Percentiles rank a stretch among this genome's conserved stretches.
These are phyloP conservation scores for Geotrypetes seraphini DNA, from an alignment of 2,797 vertebrate genomes.

Conservation along the genomic window DNA sequence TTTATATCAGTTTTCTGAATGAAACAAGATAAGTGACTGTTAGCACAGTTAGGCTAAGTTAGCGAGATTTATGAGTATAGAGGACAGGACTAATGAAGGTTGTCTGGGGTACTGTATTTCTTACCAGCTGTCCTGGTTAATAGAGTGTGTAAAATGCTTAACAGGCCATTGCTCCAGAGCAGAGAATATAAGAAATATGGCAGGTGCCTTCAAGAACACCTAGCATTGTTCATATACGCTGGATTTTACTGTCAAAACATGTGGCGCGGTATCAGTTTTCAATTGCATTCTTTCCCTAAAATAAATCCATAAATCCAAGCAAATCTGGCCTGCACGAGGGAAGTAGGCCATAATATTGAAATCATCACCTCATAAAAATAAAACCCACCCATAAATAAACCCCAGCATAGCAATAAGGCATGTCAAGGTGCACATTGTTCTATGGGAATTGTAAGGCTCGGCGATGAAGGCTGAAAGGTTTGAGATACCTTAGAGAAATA, in stretches of 20 bases:
- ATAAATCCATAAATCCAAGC: not conserved
- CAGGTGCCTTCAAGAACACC: no score
- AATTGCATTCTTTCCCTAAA: no score
- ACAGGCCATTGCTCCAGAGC: slow-evolving; percentile 15
- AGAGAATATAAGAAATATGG: not conserved
- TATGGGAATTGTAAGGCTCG: no score
- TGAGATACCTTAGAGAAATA: no score
- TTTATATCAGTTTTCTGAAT: slow-evolving; percentile 2
- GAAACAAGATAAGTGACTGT: not conserved
- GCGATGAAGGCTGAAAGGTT: no score
- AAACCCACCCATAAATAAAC: not conserved
- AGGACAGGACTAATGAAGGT: not conserved
- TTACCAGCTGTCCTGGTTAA: slow-evolving; percentile 10
- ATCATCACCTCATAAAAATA: slow-evolving; percentile 5
- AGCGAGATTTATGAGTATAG: slow-evolving; percentile 7
- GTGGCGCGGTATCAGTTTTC: no score
- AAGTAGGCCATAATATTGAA: no score
- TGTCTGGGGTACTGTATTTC: not conserved
- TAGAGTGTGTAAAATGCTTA: slow-evolving; percentile 9
- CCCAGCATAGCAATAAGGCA: no score
- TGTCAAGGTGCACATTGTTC: no score
- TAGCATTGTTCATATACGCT: no score
- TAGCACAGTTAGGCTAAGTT: slow-evolving; percentile 5
- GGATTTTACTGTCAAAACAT: no score
- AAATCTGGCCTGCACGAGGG: slow-evolving; percentile 9